Conservation (phyloP, 1,140 invertebrate species). For the Asobara japonica region DNA sequence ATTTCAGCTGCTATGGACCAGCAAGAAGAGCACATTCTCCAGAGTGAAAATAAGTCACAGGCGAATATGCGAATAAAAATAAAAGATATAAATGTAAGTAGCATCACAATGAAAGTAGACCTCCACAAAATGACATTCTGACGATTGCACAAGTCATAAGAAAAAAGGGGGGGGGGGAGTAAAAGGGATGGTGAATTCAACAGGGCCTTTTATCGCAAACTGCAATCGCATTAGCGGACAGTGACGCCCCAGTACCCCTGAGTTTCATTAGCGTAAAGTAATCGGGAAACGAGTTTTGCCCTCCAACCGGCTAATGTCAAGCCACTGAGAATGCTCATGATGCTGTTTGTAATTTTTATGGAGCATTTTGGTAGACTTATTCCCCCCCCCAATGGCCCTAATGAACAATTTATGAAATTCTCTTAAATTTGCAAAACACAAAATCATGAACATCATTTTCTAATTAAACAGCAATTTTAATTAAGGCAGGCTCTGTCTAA, state of each 20-base stretch:
- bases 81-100: neutral
- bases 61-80: neutral
- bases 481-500: too few relatives aligned
- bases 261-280: slow-evolving; percentile 65
- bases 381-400: neutral
- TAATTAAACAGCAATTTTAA: too few relatives aligned
- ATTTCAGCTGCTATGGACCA: too few relatives aligned
- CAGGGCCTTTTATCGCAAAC: slow-evolving; percentile 57
- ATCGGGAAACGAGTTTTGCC: slow-evolving; percentile 45
- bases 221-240: slow-evolving; percentile 65
- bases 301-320: slow-evolving; percentile 7
- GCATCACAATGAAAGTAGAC: neutral
- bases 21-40: neutral
- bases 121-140: neutral
- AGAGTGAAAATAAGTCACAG: neutral
- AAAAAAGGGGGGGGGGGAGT: neutral
- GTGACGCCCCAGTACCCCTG: slow-evolving; percentile 53
- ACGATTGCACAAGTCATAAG: slow-evolving; percentile 16
- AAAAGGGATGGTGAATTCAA: neutral
- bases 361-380: slow-evolving; percentile 4
- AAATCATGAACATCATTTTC: too few relatives aligned
- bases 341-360: slow-evolving; percentile 17
- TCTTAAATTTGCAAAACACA: neutral
- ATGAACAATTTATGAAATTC: neutral
- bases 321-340: slow-evolving; percentile 1